Evolutionary conservation across 2,888 invertebrate species (phyloP).

Genomic region (Chouioia cunea): DNA sequence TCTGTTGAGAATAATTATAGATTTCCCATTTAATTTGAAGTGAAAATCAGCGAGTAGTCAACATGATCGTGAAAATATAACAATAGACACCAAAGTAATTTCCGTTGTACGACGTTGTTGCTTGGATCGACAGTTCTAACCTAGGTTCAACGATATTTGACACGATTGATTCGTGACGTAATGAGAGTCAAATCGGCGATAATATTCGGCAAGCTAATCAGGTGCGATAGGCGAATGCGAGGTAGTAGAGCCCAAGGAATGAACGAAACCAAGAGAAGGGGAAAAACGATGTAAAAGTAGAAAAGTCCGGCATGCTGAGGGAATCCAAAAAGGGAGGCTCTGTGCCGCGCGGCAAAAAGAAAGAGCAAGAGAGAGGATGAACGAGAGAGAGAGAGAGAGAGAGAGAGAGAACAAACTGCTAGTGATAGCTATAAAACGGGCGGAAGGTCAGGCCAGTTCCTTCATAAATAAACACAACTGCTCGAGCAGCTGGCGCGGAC

Average conservation of each 20-base stretch:
- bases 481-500: slow-evolving; percentile 68
- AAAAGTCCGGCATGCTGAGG: slow-evolving; percentile 4
- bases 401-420: slow-evolving; percentile 11
- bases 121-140: no score
- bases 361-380: slow-evolving; percentile 13
- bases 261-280: slow-evolving; percentile 1
- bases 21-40: no score
- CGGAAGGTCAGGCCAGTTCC: slow-evolving; percentile 61
- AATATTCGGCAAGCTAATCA: background rate
- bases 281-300: background rate
- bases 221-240: background rate
- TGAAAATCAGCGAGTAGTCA: no score
- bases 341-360: slow-evolving; percentile 17
- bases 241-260: background rate
- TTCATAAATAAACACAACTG: slow-evolving; percentile 69
- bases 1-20: no score
- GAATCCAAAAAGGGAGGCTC: slow-evolving; percentile 42
- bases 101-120: no score
- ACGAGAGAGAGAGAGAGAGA: slow-evolving; percentile 14
- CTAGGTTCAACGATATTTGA: no score
- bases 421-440: background rate
- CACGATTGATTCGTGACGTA: no score
- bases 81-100: no score
- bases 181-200: no score
- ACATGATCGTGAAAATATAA: no score